Evolutionary conservation across 2,113 vertebrate species (phyloP).

Genomic region (Mungos mungo): DNA sequence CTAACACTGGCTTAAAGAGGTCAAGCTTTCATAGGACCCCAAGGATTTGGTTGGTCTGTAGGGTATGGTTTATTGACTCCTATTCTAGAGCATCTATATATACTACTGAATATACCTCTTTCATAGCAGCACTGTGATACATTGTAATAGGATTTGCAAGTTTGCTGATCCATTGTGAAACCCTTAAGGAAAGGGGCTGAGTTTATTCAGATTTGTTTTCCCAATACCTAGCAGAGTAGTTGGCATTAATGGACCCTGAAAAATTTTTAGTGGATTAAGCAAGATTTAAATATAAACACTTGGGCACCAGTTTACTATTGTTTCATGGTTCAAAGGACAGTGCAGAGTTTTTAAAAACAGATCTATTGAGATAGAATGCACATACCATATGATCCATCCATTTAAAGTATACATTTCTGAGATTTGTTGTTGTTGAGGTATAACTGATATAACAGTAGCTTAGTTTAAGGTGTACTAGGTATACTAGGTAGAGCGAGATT

Average conservation of each 20-base stretch:
- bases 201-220: slow-evolving; percentile 38
- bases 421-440: neutral
- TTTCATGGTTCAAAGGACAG: slow-evolving; percentile 37
- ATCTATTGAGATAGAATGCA: neutral
- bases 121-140: neutral
- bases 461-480: neutral
- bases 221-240: neutral
- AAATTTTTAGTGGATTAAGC: neutral
- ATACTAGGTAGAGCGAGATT: neutral
- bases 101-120: neutral
- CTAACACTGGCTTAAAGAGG: neutral
- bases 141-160: neutral
- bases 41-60: neutral
- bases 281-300: slow-evolving; percentile 25
- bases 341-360: slow-evolving; percentile 34
- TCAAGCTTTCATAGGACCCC: neutral
- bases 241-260: neutral
- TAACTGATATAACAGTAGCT: neutral
- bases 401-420: neutral
- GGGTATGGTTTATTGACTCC: neutral
- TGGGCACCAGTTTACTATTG: neutral
- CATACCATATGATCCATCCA: neutral
- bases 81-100: neutral
- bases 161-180: slow-evolving; percentile 40
- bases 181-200: neutral